Evolutionary conservation across 2,797 vertebrate genomes (phyloP).

Genomic region (Helicolenus hilgendorfi): DNA sequence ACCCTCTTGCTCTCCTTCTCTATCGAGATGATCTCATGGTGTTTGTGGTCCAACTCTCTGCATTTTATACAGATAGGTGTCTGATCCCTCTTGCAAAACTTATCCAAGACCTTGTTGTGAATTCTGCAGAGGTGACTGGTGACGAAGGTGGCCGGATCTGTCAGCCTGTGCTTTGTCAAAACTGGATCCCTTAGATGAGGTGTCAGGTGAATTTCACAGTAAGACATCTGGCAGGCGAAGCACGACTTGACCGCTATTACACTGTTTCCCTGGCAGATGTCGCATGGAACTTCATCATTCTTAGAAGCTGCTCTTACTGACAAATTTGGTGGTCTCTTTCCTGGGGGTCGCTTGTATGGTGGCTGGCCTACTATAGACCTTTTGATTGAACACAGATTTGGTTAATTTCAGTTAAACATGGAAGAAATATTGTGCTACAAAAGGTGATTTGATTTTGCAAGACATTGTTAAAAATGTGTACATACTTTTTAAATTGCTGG

Average conservation of each 20-base stretch:
- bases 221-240: slow-evolving; percentile 48
- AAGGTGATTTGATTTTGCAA: background rate
- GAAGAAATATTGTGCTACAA: background rate
- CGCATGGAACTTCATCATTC: slow-evolving; percentile 29
- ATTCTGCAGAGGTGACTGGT: slow-evolving; percentile 32
- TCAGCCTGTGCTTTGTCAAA: slow-evolving; percentile 58
- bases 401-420: background rate
- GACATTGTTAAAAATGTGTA: background rate
- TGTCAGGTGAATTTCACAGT: slow-evolving; percentile 48
- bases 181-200: slow-evolving; percentile 43
- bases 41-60: slow-evolving; percentile 44
- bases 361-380: slow-evolving; percentile 35
- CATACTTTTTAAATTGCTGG: slow-evolving; percentile 42
- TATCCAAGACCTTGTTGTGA: slow-evolving; percentile 44
- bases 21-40: slow-evolving; percentile 40
- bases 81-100: slow-evolving; percentile 56
- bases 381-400: background rate
- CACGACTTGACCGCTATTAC: slow-evolving; percentile 53
- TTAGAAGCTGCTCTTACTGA: fast-evolving
- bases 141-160: slow-evolving; percentile 38
- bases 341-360: background rate
- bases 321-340: fast-evolving
- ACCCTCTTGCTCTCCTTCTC: slow-evolving; percentile 37
- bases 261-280: slow-evolving; percentile 10
- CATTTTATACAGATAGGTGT: slow-evolving; percentile 41